Evolutionary conservation across 2,113 vertebrate genomes (phyloP).

Genomic region (Austrofundulus limnaeus): DNA sequence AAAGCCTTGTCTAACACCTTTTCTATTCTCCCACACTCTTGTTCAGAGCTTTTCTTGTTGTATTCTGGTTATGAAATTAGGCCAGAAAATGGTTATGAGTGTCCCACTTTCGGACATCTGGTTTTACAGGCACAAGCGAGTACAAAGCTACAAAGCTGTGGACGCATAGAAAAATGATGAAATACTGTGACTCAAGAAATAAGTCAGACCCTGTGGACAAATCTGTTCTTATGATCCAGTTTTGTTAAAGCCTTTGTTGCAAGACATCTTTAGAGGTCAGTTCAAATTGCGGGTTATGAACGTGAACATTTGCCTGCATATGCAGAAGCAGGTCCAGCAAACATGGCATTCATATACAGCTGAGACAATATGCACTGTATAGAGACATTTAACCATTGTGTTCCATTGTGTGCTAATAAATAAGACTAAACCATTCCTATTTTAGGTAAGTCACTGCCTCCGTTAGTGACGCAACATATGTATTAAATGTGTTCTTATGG

Average conservation of each 20-base stretch:
- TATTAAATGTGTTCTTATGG: too few species aligned
- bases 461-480: too few species aligned
- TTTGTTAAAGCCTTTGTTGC: neutral
- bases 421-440: too few species aligned
- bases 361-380: too few species aligned
- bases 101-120: slow-evolving; percentile 30
- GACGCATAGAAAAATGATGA: neutral
- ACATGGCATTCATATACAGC: too few species aligned
- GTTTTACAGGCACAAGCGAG: neutral
- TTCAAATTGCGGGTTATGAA: neutral
- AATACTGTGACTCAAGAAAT: neutral
- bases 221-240: neutral
- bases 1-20: neutral
- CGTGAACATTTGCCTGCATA: neutral
- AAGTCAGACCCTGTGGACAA: neutral
- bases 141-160: neutral
- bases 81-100: neutral
- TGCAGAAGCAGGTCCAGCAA: too few species aligned
- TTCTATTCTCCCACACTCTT: neutral
- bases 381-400: too few species aligned
- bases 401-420: too few species aligned
- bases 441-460: too few species aligned
- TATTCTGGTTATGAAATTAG: neutral
- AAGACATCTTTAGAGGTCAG: neutral
- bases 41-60: neutral